Base-by-base conservation (phyloP, 2,113 vertebrate species). In the western clawed frog (Xenopus tropicalis) region DNA sequence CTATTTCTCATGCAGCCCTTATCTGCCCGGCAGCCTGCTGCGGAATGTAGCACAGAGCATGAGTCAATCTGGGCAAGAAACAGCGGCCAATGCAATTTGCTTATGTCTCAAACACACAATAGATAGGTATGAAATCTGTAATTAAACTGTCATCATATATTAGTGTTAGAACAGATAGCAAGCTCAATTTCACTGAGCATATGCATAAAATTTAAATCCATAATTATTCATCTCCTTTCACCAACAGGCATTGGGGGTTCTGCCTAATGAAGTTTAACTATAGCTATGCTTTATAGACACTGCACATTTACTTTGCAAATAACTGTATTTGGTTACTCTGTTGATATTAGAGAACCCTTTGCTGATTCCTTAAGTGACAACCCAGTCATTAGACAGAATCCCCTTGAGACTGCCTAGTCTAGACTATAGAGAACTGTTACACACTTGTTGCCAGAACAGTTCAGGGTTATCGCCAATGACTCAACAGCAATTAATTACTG, bases 71-170 rank as follows among this genome's bases (percentile, higher is more conserved):
- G 57, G 57, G 13, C 21, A 24, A 59, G 21, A 59, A 24, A 13
- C 22, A 14, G 10, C 14, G 23, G 21, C 57, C 57, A 59, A 59
- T 59, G 21, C 57, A 59, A 59, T 59, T 59, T 59, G 57, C 57
- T 59, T 59, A 59, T 59, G 20, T 59, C 22, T 59, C 21, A 24
- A 59, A 59, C 10, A 23, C 57, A 59, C 57, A 59, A 59, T 59
- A 59, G 57, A 59, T 59, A 59, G 9, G 57, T 59, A 23, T 59
- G 57, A 24, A 59, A 59, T 59, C 21, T 59, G 22, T 59, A 59
- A 59, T 59, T 59, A 59, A 59, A 59, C 10, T 59, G 57, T 59
- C 57, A 59, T 17, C 57, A 22, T 59, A 59, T 59, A 59, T 59
- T 59, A 59, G 20, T 59, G 57, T 59, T 24, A 22, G 57, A 23